Conservation (phyloP, 2,113 vertebrate species). For the Aepyceros melampus region DNA sequence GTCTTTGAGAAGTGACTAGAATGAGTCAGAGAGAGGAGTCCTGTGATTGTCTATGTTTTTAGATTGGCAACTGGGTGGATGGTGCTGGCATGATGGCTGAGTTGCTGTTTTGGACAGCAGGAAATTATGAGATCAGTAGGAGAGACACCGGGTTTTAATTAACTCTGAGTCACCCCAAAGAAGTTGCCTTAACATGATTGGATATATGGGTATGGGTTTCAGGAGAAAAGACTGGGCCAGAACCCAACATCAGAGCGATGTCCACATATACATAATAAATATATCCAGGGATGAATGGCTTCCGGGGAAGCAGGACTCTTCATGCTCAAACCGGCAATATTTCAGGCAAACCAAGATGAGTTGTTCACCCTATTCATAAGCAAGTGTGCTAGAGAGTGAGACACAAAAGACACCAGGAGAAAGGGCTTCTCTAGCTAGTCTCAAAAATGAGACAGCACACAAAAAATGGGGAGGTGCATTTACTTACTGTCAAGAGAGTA, state of each 20-base stretch:
- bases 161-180: neutral
- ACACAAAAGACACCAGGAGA: no score
- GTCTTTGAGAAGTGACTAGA: neutral
- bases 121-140: neutral
- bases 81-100: neutral
- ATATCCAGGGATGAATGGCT: neutral
- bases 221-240: neutral
- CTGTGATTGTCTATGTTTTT: neutral
- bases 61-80: neutral
- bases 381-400: neutral
- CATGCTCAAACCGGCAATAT: neutral
- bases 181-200: neutral
- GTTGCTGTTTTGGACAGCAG: neutral
- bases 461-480: neutral
- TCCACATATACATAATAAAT: no score
- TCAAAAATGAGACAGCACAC: neutral
- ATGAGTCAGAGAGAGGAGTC: neutral
- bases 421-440: accelerated
- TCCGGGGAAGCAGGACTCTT: neutral
- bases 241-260: neutral
- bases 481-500: neutral
- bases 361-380: neutral
- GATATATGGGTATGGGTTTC: neutral
- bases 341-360: neutral
- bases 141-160: neutral